Percentiles rank a stretch among this genome's conserved stretches.
Conservation (phyloP, 2,113 vertebrate species). For the Nesospiza acunhae region DNA sequence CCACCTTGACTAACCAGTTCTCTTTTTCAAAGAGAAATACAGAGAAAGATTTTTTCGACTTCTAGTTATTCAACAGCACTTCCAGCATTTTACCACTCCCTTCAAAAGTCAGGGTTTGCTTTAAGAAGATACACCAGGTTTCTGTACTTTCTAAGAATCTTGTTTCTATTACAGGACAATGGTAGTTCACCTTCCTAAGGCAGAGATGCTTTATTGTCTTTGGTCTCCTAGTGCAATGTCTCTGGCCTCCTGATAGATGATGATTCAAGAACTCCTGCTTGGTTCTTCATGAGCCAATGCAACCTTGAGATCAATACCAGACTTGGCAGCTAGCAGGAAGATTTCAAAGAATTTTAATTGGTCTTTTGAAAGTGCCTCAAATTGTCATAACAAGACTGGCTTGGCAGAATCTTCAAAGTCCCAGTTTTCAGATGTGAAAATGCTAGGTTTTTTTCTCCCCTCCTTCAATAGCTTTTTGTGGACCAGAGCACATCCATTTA, state of each 20-base stretch:
- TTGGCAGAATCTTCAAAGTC: background rate
- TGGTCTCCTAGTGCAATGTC: background rate
- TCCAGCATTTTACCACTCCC: background rate
- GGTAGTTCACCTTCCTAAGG: background rate
- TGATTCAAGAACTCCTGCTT: background rate
- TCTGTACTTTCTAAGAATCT: background rate
- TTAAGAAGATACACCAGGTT: background rate
- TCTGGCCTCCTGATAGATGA: background rate
- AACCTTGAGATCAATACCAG: background rate
- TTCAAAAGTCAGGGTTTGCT: background rate
- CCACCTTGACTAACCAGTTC: background rate
- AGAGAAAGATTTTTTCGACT: background rate
- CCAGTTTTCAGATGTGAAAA: background rate
- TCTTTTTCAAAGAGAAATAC: background rate
- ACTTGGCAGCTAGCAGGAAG: background rate
- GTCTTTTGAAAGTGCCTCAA: background rate
- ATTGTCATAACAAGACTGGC: background rate
- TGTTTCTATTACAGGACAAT: background rate
- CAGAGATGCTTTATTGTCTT: background rate
- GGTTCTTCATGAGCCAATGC: background rate
- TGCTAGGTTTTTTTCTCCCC: rapidly evolving
- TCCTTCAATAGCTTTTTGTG: background rate
- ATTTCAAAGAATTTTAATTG: background rate
- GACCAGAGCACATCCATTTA: background rate
- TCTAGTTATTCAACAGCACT: background rate